These are phyloP conservation scores for Urophycis tenuis DNA, from an alignment of 2,797 vertebrate species.

Conservation along the genomic window DNA sequence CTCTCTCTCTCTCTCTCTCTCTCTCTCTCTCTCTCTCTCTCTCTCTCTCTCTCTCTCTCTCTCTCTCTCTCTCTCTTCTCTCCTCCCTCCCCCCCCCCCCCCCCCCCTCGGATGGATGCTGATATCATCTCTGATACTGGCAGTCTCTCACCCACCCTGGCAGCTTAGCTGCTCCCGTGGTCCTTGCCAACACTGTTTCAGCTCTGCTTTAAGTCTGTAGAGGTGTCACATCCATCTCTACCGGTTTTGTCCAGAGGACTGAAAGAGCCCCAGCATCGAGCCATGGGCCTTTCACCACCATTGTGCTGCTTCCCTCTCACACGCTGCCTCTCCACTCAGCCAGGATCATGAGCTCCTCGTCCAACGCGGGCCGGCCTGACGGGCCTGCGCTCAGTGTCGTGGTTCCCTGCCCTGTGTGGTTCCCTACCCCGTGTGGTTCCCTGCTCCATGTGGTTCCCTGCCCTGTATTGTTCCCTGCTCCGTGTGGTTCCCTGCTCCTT, in stretches of 20 bases:
- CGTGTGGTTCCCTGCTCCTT: neutral
- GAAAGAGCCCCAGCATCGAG: neutral
- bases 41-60: slow-evolving; percentile 30
- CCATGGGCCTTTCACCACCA: neutral
- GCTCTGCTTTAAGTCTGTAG: slow-evolving; percentile 32
- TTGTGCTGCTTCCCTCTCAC: neutral
- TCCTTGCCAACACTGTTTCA: slow-evolving; percentile 45
- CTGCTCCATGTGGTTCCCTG: neutral
- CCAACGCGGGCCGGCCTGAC: slow-evolving; percentile 46
- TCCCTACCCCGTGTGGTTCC: neutral
- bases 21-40: slow-evolving; percentile 22
- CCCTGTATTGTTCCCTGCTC: neutral
- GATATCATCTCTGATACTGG: slow-evolving; percentile 57
- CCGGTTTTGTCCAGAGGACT: slow-evolving; percentile 9
- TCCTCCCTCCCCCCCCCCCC: slow-evolving; percentile 14
- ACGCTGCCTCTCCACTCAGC: slow-evolving; percentile 22
- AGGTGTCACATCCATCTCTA: slow-evolving; percentile 26
- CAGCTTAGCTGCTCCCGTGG: slow-evolving; percentile 22
- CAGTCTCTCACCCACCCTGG: slow-evolving; percentile 21
- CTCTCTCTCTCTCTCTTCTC: slow-evolving; percentile 21
- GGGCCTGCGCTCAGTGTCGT: slow-evolving; percentile 46
- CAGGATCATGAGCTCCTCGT: slow-evolving; percentile 52
- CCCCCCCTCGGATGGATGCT: slow-evolving; percentile 44
- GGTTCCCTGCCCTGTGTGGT: neutral
- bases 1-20: slow-evolving; percentile 16